phyloP scores from a whole-genome alignment of 30 jellyfish, hydroid and myxozoan genomes.

The Turritopsis rubra region DNA sequence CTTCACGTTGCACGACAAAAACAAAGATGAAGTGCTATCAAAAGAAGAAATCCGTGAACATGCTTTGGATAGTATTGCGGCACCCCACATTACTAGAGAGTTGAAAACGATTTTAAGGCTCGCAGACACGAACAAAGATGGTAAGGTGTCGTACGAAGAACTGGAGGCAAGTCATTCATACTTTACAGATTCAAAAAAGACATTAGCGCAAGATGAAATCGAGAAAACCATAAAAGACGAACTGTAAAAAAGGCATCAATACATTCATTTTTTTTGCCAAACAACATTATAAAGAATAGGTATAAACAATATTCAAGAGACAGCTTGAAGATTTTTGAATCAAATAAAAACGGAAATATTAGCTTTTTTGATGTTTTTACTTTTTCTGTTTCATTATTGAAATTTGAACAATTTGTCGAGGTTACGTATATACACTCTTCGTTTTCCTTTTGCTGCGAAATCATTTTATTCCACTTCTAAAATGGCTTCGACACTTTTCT shows the following conservation, averaged over 20 bases:
- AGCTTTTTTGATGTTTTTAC: too few relatives aligned
- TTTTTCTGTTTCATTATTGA: too few relatives aligned
- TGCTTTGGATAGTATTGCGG: background rate
- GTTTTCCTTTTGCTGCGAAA: too few relatives aligned
- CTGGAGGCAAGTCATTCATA: background rate
- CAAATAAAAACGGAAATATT: too few relatives aligned
- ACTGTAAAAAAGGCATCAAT: background rate
- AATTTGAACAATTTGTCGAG: too few relatives aligned
- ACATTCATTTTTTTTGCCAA: background rate
- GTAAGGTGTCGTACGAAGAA: background rate
- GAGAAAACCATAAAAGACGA: background rate
- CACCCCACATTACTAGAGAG: background rate
- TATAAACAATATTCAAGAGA: too few relatives aligned
- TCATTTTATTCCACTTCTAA: too few relatives aligned
- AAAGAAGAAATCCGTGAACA: slow-evolving; percentile 12
- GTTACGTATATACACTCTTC: too few relatives aligned
- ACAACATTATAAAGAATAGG: too few relatives aligned
- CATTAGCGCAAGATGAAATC: slow-evolving; percentile 1
- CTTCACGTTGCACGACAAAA: background rate
- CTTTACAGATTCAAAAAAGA: background rate
- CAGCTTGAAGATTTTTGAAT: too few relatives aligned
- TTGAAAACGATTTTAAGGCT: background rate
- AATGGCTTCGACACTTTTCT: too few relatives aligned
- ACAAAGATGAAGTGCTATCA: slow-evolving; percentile 4
- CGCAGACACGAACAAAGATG: background rate